Conservation (phyloP, 2,888 invertebrate genomes). For the Napeogenes inachia region DNA sequence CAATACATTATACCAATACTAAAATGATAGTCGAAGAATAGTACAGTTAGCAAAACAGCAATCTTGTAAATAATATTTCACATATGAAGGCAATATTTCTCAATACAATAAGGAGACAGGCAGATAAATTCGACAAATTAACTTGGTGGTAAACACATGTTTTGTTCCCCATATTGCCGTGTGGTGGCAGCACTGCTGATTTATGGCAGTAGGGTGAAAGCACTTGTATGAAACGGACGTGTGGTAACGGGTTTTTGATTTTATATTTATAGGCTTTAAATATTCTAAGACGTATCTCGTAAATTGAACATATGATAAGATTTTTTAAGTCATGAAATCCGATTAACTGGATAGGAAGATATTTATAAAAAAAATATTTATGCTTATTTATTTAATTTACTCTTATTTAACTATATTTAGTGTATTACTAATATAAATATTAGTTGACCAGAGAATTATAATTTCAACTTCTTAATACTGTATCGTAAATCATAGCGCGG, state of each 20-base stretch:
- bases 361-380: too few species aligned
- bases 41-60: neutral
- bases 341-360: too few species aligned
- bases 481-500: conserved; percentile 68
- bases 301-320: neutral
- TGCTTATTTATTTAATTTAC: too few species aligned
- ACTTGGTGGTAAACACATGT: conserved; percentile 76
- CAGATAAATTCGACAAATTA: conserved; percentile 77
- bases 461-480: conserved; percentile 66
- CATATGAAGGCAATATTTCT: conserved; percentile 64
- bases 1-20: conserved; percentile 1
- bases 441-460: conserved; percentile 55
- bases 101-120: conserved; percentile 65
- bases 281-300: conserved; percentile 5
- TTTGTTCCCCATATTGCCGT: conserved; percentile 73
- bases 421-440: conserved; percentile 24
- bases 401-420: neutral
- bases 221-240: conserved; percentile 30
- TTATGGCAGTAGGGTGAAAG: conserved; percentile 58
- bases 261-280: conserved; percentile 18
- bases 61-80: conserved; percentile 32
- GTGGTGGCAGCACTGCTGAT: conserved; percentile 71
- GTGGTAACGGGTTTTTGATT: conserved; percentile 33
- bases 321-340: too few species aligned
- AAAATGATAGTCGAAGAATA: neutral